These are phyloP conservation scores for Philotrypesis tridentata DNA, from an alignment of 1,140 invertebrate genomes.

Conservation along the genomic window DNA sequence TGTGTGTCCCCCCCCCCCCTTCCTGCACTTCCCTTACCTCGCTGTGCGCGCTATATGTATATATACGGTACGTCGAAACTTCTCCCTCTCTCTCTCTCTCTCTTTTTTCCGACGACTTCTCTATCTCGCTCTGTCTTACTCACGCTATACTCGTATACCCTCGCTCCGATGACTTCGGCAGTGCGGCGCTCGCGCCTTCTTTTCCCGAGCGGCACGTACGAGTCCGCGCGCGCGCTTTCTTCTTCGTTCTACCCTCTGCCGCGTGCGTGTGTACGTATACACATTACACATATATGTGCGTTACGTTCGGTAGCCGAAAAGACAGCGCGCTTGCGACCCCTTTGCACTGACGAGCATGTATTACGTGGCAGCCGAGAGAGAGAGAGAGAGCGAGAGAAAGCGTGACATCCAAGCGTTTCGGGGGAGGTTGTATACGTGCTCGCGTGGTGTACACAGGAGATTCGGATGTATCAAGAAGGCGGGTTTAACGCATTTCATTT, in stretches of 20 bases:
- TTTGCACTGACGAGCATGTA: background rate
- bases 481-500: constrained; percentile 31
- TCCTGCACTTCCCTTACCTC: constrained; percentile 42
- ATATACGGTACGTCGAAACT: background rate
- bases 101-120: background rate
- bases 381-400: too few relatives aligned
- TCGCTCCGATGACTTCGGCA: background rate
- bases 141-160: background rate
- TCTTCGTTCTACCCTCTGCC: background rate
- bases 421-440: background rate
- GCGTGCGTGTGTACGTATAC: too few relatives aligned
- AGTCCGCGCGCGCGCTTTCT: too few relatives aligned
- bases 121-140: background rate
- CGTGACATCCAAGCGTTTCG: background rate
- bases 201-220: background rate
- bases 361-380: too few relatives aligned
- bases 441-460: background rate
- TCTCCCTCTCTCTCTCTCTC: background rate
- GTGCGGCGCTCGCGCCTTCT: background rate
- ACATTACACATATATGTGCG: too few relatives aligned
- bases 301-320: too few relatives aligned
- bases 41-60: too few relatives aligned
- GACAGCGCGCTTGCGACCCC: background rate
- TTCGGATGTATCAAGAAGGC: background rate
- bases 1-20: constrained; percentile 47